Conservation (phyloP, 2,113 vertebrate genomes). For the Nothocercus nigrocapillus region DNA sequence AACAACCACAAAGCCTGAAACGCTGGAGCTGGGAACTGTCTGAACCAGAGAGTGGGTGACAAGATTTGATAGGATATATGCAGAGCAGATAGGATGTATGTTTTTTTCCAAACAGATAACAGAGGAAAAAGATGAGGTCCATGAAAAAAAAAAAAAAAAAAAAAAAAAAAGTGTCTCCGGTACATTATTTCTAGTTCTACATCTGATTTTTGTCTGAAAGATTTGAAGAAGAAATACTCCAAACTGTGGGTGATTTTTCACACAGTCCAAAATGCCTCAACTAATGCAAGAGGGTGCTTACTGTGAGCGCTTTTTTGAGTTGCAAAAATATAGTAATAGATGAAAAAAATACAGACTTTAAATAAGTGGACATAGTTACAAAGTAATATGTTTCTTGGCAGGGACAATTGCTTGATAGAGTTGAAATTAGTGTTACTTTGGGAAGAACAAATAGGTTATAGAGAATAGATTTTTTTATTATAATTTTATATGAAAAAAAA, state of each 20-base stretch:
- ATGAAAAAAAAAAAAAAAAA: conserved; percentile 13
- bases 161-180: not conserved
- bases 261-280: not conserved
- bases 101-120: conserved; percentile 1
- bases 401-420: not conserved
- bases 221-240: not conserved
- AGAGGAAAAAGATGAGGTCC: not conserved
- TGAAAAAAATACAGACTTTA: not conserved
- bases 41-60: not conserved
- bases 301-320: not conserved
- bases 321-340: not conserved
- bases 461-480: not conserved
- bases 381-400: not conserved
- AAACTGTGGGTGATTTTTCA: not conserved
- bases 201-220: not conserved
- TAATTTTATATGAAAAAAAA: not conserved
- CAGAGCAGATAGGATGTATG: not conserved
- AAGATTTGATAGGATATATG: conserved; percentile 9
- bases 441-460: not conserved
- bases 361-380: not conserved
- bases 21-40: not conserved
- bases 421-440: not conserved
- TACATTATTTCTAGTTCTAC: not conserved
- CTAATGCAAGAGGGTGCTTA: not conserved
- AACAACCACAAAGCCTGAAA: conserved; percentile 37